Conservation (phyloP, 2,888 invertebrate genomes). For the Zaprionus bogoriensis region DNA sequence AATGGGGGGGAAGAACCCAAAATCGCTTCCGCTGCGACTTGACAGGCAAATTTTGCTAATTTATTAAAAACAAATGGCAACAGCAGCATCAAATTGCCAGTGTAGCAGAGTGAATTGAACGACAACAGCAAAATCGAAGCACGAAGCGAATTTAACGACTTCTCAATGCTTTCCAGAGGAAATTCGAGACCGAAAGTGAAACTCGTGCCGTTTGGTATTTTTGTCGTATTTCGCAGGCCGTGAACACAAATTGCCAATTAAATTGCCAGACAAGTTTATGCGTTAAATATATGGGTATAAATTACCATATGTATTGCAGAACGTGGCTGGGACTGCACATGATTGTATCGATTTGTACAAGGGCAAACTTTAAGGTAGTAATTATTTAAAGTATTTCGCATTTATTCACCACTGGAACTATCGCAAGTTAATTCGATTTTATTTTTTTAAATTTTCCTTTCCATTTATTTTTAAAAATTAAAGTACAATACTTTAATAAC, state of each 20-base stretch:
- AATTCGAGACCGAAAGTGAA: slow-evolving; percentile 25
- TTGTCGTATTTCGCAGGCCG: neutral
- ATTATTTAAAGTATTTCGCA: too few species aligned
- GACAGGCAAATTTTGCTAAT: slow-evolving; percentile 46
- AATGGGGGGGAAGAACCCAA: slow-evolving; percentile 19
- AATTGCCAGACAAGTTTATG: slow-evolving; percentile 14
- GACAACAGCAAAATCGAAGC: slow-evolving; percentile 18
- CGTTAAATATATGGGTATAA: neutral
- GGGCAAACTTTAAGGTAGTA: too few species aligned
- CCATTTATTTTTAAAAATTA: too few species aligned
- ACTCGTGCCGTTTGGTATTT: slow-evolving; percentile 14
- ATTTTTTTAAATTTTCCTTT: too few species aligned
- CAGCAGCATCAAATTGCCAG: slow-evolving; percentile 37
- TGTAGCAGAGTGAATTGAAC: slow-evolving; percentile 9
- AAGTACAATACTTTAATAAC: too few species aligned
- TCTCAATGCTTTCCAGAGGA: neutral
- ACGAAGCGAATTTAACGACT: slow-evolving; percentile 31
- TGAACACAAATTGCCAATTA: slow-evolving; percentile 37
- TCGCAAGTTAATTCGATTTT: too few species aligned
- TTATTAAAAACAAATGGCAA: slow-evolving; percentile 58
- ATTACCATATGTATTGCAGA: neutral
- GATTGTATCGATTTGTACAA: neutral
- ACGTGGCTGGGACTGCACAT: neutral
- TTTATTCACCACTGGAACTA: too few species aligned
- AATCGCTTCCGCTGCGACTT: slow-evolving; percentile 22